These are phyloP conservation scores for Gallinago undulata DNA, from an alignment of 2,113 vertebrate genomes.

Conservation along the genomic window DNA sequence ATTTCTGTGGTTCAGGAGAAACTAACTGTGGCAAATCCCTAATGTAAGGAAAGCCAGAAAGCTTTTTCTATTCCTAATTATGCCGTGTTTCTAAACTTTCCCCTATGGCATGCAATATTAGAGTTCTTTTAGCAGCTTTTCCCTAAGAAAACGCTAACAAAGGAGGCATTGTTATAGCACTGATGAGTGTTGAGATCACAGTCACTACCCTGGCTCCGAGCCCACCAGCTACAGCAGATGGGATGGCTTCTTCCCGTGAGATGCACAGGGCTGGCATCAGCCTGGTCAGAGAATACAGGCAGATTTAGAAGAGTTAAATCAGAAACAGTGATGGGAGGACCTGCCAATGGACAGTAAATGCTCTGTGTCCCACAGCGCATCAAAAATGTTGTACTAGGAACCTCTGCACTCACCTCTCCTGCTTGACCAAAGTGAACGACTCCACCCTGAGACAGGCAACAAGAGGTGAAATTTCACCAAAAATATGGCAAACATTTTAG, in stretches of 20 bases:
- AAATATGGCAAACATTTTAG: neutral
- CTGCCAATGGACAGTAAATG: neutral
- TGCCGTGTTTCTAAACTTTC: neutral
- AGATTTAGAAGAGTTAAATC: neutral
- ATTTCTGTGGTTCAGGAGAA: slow-evolving; percentile 24
- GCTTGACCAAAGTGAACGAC: neutral
- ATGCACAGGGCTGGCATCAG: neutral
- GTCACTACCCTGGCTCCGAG: neutral
- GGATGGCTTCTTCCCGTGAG: neutral
- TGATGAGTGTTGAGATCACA: neutral
- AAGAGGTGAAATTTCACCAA: neutral
- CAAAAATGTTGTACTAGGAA: neutral
- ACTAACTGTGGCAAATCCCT: neutral
- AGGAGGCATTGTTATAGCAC: neutral
- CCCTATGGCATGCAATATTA: neutral
- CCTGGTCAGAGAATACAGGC: neutral
- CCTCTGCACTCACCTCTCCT: neutral
- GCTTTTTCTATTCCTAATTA: slow-evolving; percentile 12
- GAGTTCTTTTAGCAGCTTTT: slow-evolving; percentile 2
- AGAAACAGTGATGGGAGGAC: neutral
- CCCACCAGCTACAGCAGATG: neutral
- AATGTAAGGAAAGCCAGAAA: neutral
- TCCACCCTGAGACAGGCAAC: neutral
- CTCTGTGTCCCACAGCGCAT: neutral
- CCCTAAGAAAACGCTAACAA: neutral